Base-by-base conservation (phyloP, 2,797 vertebrate species). In the Rhinatrema bivittatum region DNA sequence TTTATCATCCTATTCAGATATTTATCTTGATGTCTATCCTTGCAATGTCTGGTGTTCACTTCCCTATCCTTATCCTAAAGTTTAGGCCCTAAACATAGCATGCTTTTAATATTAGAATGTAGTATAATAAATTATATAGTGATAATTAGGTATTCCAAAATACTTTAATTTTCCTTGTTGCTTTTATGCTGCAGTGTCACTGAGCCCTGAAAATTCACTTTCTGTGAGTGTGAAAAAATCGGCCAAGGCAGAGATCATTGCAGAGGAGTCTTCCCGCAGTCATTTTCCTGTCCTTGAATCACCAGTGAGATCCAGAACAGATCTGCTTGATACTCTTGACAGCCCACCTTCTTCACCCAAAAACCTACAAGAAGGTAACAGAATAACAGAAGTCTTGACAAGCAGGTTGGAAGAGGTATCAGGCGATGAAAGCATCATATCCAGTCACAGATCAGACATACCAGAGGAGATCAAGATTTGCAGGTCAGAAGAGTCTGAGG, bases 381-480 rank as follows among this genome's bases (percentile, higher is more conserved):
- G 24, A 26, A 13, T 53, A 37, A 58, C 42, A 7, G 49, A 39
- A 4, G 37, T 39, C 15, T 65, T 60, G 22, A 4, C 41, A 18
- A 48, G 39, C 33, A 62, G 32, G n/a, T 29, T 36, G 18, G 60
- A 60, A 36, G 44, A 53, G 28, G 46, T 60, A 36, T 52, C 66
- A n/a, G 62, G 2, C 31, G 56, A 67, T 42, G 60, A 62, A 33
- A 68, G 52, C 8, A 7, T 44, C 35, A n/a, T n/a, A n/a, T n/a
- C n/a, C n/a, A 75, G 54, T 60, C 61, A 57, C 18, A 81, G 67
- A 39, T 88, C 86, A 32, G 82, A 87, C 44, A 61, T 88, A 53
- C 50, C 72, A 32, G 85, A 91, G 58, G 81, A 86, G 6, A 37
- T 82, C 41, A 82, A 81, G 10, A 68, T 46, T 32, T 12, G 56